phyloP scores from a whole-genome alignment of 2,797 vertebrate genomes.

The Melanotaenia maccullochi region DNA sequence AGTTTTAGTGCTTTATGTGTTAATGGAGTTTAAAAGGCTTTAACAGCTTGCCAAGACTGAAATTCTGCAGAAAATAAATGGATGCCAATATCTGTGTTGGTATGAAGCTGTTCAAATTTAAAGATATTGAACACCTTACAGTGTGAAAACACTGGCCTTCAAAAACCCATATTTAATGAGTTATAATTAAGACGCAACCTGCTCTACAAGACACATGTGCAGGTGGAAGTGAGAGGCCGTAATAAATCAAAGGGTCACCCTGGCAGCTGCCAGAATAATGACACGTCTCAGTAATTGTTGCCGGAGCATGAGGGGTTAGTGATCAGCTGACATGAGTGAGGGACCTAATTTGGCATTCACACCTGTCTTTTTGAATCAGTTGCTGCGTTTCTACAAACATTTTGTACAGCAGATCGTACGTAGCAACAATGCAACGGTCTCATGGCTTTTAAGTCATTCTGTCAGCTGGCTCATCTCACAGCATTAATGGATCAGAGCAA shows the following conservation, averaged over 20 bases:
- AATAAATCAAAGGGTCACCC: conserved; percentile 81
- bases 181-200: conserved; percentile 65
- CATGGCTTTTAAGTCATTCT: conserved; percentile 44
- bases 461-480: conserved; percentile 61
- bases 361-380: conserved; percentile 64
- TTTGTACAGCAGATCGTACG: conserved; percentile 57
- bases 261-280: conserved; percentile 76
- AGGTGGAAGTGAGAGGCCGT: conserved; percentile 62
- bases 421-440: conserved; percentile 35
- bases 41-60: conserved; percentile 43
- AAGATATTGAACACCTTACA: conserved; percentile 23
- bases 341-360: conserved; percentile 69
- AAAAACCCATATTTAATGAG: conserved; percentile 34
- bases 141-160: conserved; percentile 39
- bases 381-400: conserved; percentile 47
- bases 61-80: conserved; percentile 31
- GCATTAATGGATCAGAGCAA: conserved; percentile 63
- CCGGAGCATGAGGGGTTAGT: conserved; percentile 51
- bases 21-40: conserved; percentile 58
- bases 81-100: conserved; percentile 20
- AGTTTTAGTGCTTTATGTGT: conserved; percentile 39
- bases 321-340: conserved; percentile 60
- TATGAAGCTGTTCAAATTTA: conserved; percentile 32
- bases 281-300: conserved; percentile 78
- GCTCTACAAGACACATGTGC: conserved; percentile 45